phyloP scores from a whole-genome alignment of 1,140 invertebrate species.

The Fopius arisanus region DNA sequence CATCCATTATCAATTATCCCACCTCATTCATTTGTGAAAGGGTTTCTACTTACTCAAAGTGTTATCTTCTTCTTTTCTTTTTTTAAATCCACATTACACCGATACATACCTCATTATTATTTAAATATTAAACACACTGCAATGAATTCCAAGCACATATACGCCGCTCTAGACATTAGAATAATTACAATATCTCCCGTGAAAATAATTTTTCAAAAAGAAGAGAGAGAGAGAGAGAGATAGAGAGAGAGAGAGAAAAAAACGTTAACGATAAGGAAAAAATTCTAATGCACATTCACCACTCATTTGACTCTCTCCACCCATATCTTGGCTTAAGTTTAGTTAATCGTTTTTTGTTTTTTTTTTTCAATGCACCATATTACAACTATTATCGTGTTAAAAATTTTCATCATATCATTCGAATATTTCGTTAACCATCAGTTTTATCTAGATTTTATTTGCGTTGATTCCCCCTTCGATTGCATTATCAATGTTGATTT shows the following conservation, averaged over 20 bases:
- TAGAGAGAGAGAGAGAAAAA: background rate
- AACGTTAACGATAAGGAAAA: background rate
- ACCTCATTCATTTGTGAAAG: background rate
- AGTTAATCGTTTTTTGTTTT: constrained; percentile 12
- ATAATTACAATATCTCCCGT: constrained; percentile 13
- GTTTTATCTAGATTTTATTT: too few species aligned
- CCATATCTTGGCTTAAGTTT: constrained; percentile 29
- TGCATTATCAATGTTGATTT: too few species aligned
- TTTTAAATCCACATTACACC: background rate
- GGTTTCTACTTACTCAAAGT: background rate
- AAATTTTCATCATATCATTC: background rate
- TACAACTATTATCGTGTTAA: background rate
- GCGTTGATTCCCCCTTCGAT: too few species aligned
- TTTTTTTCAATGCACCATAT: constrained; percentile 11
- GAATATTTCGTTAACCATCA: background rate
- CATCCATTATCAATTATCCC: background rate
- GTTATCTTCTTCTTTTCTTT: constrained; percentile 27
- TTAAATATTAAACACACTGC: constrained; percentile 57
- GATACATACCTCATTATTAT: constrained; percentile 28
- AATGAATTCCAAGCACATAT: constrained; percentile 50
- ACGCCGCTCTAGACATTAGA: constrained; percentile 43
- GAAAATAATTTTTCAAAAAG: constrained; percentile 15
- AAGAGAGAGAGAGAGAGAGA: too few species aligned
- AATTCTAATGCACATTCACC: constrained; percentile 29
- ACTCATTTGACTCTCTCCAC: constrained; percentile 1